phyloP scores from a whole-genome alignment of 2,113 vertebrate genomes.

The Falco punctatus region DNA sequence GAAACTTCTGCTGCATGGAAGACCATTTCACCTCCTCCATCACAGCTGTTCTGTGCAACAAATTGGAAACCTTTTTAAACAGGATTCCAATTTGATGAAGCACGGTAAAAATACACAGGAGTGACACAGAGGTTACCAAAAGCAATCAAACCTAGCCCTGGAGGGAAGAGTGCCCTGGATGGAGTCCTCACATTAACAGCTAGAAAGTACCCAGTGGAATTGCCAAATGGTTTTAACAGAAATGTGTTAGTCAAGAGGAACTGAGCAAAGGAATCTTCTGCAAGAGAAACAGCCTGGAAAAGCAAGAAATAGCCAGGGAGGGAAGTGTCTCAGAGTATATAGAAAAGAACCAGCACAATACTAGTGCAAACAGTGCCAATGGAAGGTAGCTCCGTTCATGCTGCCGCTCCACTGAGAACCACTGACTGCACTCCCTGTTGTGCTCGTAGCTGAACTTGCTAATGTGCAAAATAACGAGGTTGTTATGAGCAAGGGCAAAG shows the following conservation, averaged over 20 bases:
- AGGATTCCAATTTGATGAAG: background rate
- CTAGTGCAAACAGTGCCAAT: background rate
- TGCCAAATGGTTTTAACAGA: constrained; percentile 8
- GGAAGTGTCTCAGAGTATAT: background rate
- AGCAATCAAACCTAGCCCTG: background rate
- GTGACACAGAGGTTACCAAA: constrained; percentile 11
- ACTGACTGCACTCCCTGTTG: background rate
- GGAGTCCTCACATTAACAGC: background rate
- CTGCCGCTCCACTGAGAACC: background rate
- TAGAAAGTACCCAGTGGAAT: background rate
- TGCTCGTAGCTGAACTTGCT: background rate
- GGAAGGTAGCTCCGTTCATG: background rate
- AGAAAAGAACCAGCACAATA: background rate
- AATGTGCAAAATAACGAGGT: background rate
- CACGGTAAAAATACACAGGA: background rate
- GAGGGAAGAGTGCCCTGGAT: background rate
- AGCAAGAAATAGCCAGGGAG: background rate
- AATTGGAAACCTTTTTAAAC: background rate
- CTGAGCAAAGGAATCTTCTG: background rate
- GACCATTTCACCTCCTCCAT: background rate
- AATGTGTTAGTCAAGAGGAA: background rate
- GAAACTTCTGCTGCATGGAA: background rate
- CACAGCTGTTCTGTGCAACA: background rate
- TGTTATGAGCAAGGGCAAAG: background rate
- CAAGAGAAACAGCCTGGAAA: background rate